Evolutionary conservation across 2,888 invertebrate species (phyloP).

Genomic region (Anodontia alba): DNA sequence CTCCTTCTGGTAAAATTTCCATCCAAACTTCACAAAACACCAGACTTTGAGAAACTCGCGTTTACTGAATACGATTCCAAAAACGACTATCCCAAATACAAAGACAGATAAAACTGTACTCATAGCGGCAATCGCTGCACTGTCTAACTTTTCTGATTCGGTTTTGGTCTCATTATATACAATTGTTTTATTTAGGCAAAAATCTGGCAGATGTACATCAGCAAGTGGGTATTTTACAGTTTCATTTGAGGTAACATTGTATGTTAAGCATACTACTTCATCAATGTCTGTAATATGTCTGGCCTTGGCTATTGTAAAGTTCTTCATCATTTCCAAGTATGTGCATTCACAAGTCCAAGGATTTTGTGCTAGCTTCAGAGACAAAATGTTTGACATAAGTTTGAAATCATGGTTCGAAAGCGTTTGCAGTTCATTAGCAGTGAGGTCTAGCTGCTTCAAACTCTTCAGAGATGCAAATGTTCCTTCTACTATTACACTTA

Average conservation of each 20-base stretch:
- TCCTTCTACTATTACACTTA: conserved; percentile 43
- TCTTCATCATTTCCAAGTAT: conserved; percentile 21
- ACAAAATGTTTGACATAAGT: conserved; percentile 33
- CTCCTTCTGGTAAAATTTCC: not conserved
- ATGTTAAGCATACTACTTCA: conserved; percentile 8
- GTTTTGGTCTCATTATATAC: not conserved
- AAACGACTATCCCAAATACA: conserved; percentile 50
- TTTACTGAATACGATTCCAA: conserved; percentile 31
- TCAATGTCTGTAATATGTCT: conserved; percentile 22
- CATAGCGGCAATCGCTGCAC: not conserved
- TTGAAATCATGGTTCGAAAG: conserved; percentile 49
- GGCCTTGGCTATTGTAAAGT: not conserved
- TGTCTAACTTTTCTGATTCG: not conserved
- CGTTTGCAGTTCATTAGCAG: conserved; percentile 55
- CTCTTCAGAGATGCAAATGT: conserved; percentile 55
- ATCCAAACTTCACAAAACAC: conserved; percentile 33
- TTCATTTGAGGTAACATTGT: not conserved
- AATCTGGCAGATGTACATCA: conserved; percentile 10
- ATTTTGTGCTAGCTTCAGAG: conserved; percentile 57
- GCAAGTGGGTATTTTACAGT: not conserved
- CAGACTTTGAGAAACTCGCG: conserved; percentile 33
- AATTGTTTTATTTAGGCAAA: conserved; percentile 30
- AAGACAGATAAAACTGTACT: conserved; percentile 37
- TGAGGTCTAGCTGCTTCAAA: conserved; percentile 49
- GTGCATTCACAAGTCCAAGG: conserved; percentile 62